Evolutionary conservation across 2,113 vertebrate species (phyloP).

Genomic region (Eptesicus fuscus): DNA sequence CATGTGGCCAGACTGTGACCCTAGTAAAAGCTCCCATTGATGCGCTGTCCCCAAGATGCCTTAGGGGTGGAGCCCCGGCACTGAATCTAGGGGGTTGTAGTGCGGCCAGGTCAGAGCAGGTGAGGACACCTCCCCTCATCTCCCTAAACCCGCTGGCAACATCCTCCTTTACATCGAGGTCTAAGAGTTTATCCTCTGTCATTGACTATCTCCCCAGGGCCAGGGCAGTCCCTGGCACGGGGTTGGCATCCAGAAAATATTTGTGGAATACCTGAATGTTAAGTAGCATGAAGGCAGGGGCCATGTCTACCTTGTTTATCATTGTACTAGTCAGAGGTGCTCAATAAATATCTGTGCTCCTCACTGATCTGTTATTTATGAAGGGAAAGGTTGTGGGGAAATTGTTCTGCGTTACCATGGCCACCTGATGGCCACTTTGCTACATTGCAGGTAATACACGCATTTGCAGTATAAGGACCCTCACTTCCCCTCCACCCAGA

Average conservation of each 20-base stretch:
- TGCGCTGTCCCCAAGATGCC: neutral
- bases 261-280: neutral
- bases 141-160: neutral
- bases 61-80: neutral
- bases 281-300: neutral
- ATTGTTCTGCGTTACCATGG: neutral
- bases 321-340: neutral
- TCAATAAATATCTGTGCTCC: neutral
- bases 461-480: neutral
- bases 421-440: slow-evolving; percentile 30
- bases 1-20: fast-evolving
- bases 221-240: neutral
- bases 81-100: neutral
- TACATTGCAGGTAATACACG: neutral
- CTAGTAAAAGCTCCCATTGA: neutral
- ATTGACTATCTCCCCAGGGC: neutral
- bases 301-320: neutral
- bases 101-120: neutral
- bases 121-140: fast-evolving
- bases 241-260: neutral
- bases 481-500: neutral
- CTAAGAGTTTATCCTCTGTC: neutral
- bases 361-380: neutral
- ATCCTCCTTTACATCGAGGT: neutral
- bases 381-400: neutral